Conservation (phyloP, 2,113 vertebrate genomes). For the Coracopsis vasa region DNA sequence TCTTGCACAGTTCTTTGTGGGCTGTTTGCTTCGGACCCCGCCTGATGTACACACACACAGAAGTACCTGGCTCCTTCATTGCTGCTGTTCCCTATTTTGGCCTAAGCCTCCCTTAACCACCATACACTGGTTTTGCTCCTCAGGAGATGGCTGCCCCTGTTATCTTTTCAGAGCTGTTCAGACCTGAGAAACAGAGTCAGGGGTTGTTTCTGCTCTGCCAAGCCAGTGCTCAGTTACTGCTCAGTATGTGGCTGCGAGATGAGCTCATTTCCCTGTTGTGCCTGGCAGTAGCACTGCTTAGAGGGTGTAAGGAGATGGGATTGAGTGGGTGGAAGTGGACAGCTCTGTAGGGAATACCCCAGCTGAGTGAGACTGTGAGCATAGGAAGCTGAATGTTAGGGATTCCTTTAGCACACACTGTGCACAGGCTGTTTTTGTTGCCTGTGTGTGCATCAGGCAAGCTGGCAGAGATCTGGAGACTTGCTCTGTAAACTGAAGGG, state of each 20-base stretch:
- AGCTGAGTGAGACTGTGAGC: background rate
- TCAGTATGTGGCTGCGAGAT: background rate
- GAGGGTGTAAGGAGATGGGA: background rate
- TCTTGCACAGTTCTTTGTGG: background rate
- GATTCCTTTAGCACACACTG: fast-evolving
- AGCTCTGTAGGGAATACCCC: background rate
- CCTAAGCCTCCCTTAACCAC: background rate
- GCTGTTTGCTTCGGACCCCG: background rate
- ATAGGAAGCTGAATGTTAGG: background rate
- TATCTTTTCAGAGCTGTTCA: background rate
- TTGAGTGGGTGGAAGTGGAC: background rate
- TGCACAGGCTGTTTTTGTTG: background rate
- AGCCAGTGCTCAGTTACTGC: background rate
- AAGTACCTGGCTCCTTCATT: background rate
- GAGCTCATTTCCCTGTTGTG: background rate
- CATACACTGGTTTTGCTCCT: fast-evolving
- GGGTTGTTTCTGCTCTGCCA: background rate
- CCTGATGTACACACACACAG: background rate
- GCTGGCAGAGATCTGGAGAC: background rate
- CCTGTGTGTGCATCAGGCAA: fast-evolving
- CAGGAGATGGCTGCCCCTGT: background rate
- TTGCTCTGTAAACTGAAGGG: background rate
- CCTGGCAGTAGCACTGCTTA: background rate
- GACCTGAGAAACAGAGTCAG: background rate
- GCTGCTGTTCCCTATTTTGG: fast-evolving